phyloP scores from a whole-genome alignment of 2,797 vertebrate species.

The Danio choprae region DNA sequence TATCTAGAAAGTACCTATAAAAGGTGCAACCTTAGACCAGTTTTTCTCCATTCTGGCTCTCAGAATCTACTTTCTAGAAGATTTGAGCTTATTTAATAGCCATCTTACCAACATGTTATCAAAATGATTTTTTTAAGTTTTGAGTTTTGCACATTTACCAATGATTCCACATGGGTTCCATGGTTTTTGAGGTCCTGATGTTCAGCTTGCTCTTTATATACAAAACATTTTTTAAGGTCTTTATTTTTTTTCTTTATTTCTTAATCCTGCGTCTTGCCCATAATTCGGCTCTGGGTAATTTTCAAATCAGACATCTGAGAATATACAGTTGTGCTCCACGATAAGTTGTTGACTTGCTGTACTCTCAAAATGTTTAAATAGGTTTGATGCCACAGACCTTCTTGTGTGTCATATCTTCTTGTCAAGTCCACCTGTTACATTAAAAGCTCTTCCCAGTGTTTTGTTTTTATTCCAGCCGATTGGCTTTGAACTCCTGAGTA shows the following conservation, averaged over 20 bases:
- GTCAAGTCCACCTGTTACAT: background rate
- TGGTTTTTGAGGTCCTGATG: background rate
- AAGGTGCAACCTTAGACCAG: too few relatives aligned
- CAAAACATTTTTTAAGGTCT: background rate
- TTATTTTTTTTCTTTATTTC: background rate
- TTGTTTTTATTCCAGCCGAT: background rate
- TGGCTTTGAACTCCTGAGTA: background rate
- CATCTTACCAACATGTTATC: background rate
- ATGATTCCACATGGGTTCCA: background rate
- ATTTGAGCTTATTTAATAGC: background rate
- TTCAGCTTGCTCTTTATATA: background rate
- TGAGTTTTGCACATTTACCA: background rate
- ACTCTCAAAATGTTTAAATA: background rate
- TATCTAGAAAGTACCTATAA: too few relatives aligned
- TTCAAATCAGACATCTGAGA: constrained; percentile 1
- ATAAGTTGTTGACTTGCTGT: background rate
- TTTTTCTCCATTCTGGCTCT: too few relatives aligned
- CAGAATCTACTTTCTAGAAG: too few relatives aligned
- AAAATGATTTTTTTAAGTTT: too few relatives aligned
- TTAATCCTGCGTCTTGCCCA: background rate
- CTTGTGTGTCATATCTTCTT: background rate
- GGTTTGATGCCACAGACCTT: background rate
- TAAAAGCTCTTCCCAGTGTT: background rate
- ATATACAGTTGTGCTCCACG: background rate
- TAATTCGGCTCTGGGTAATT: background rate